Evolutionary conservation across 2,113 vertebrate genomes (phyloP), one percentile per base, ranked within the genome.

Genomic region (Mus spicilegus): DNA sequence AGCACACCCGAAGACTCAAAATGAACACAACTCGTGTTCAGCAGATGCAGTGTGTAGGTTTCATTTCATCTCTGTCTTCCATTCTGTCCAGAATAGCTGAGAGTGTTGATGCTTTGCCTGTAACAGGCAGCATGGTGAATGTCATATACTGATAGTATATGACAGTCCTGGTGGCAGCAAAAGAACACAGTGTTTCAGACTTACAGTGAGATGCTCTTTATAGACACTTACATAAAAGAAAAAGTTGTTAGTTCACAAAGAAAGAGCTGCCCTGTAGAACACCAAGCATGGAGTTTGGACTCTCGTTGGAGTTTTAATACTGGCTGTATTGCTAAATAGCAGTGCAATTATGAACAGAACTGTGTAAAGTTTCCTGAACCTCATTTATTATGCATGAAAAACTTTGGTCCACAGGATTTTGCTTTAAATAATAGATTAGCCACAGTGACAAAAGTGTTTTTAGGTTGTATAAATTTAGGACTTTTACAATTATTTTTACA

Each of bases 351-450:
- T 46, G 36, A 91, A 54, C 14, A 81, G 39, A 3, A 5, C 80
- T 87, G 39, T 93, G 69, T 7, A 70, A 87, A 46, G 17, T n/a
- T 76, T 77, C 70, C 70, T 54, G 61, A 72, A 8, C 20, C 4
- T 91, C 73, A 82, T 73, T 76, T 85, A 93, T 95, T 86, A 93
- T 94, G 49, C 17, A 78, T 77, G 82, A 81, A 95, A 86, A 89
- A 81, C 9, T n/a, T 91, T 73, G 7, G 82, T 94, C 54, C 33
- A 46, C 1, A 70, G 73, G 11, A 51, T 33, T 96, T 94, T 76
- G 30, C 16, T 91, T 95, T 95, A 94, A 95, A 90, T 96, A 80
- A 92, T 96, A 76, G 90, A 93, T 93, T 72, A 85, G 87, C 51
- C 90, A 87, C 54, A 78, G 28, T 91, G 75, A 95, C 33, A 78